Base-by-base conservation (phyloP, 2,888 invertebrate species). In the Belgica antarctica region DNA sequence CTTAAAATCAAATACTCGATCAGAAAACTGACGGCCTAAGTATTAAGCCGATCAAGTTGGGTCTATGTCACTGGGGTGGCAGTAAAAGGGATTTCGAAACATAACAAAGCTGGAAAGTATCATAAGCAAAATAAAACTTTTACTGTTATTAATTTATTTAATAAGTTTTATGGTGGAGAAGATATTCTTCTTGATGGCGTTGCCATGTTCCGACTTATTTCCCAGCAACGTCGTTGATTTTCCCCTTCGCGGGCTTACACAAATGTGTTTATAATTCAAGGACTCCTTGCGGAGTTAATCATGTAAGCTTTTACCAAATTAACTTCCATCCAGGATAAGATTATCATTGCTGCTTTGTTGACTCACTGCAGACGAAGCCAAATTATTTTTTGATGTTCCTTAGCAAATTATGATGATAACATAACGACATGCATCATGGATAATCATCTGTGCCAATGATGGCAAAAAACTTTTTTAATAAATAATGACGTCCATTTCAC, bases 81-180 rank as follows among this genome's bases (percentile, higher is more conserved):
- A 31, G 12, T 12, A 12, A 31, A 31, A 31, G 34, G 34, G 12
- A 31, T 8, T 31, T n/a, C n/a, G n/a, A 31, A 5, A 31, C 34
- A 31, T 12, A 31, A 31, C 34, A 31, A 31, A 31, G 10, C 10
- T 41, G 2, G 41, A 41, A 41, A 41, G n/a, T n/a, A n/a, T n/a
- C n/a, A n/a, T n/a, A 22, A 52, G 52, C 22, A 52, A 8, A 52
- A 52, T n/a, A 52, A 52, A 52, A 52, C 12, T 52, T 52, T 52
- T 52, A 52, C 34, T 31, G 34, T 31, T 12, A 31, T 31, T 31
- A 31, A 31, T 52, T 52, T 52, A 52, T 52, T 52, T 52, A 17
- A 19, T 52, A 52, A 52, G 52, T 52, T 52, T 52, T 52, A 52
- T 52, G 17, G 4, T 41, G 2, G 3, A 41, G 41, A 5, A 12